Percentiles rank a stretch among this genome's conserved stretches.
Evolutionary conservation across 2,797 vertebrate species (phyloP).

Genomic region (Mormyrops boulengeri): DNA sequence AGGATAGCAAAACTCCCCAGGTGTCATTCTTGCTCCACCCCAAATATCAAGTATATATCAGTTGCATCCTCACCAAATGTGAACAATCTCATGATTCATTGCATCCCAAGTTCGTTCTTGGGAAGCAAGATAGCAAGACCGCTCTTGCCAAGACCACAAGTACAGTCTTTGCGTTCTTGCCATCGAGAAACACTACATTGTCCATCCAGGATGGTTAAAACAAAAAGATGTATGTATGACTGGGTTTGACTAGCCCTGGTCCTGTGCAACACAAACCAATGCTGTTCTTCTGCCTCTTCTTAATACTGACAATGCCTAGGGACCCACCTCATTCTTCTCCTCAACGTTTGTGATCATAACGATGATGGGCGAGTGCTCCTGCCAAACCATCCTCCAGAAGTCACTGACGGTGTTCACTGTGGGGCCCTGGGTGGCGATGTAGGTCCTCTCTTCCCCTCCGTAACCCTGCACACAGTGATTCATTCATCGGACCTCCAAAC

Average conservation of each 20-base stretch:
- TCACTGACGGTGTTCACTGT: conserved; percentile 95
- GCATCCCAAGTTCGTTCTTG: background rate
- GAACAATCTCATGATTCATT: background rate
- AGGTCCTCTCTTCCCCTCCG: conserved; percentile 78
- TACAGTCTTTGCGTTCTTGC: background rate
- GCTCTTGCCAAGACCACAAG: background rate
- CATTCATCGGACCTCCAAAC: background rate
- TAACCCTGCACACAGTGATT: conserved; percentile 72
- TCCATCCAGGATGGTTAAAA: background rate
- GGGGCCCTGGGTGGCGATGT: conserved; percentile 96
- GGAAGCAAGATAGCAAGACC: background rate
- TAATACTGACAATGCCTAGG: background rate
- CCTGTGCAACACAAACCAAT: background rate
- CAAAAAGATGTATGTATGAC: background rate
- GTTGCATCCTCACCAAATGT: background rate
- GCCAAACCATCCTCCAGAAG: conserved; percentile 99
- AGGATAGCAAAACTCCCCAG: background rate
- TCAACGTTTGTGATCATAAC: conserved; percentile 99
- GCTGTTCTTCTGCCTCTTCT: background rate
- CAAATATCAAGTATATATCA: background rate
- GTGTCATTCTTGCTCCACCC: background rate
- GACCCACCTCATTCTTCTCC: conserved; percentile 89
- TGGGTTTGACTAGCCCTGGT: background rate
- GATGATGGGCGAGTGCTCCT: conserved; percentile 84
- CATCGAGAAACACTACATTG: background rate